Conservation (phyloP, 2,888 invertebrate genomes). For the Agonum fuliginosum region DNA sequence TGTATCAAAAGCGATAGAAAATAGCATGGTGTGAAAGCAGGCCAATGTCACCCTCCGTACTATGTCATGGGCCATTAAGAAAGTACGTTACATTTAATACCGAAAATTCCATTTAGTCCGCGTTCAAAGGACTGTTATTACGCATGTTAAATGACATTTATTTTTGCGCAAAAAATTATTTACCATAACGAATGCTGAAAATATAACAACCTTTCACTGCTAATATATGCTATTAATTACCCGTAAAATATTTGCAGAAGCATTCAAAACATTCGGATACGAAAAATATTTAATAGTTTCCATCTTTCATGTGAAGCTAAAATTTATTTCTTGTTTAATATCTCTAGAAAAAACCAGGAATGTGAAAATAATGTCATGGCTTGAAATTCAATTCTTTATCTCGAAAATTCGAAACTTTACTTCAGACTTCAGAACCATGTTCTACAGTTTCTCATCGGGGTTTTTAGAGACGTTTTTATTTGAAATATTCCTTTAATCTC, state of each 20-base stretch:
- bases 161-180: background rate
- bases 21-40: no score
- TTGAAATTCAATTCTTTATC: conserved; percentile 12
- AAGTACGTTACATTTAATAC: background rate
- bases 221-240: background rate
- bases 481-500: conserved; percentile 23
- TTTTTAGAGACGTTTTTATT: conserved; percentile 14
- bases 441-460: background rate
- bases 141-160: background rate
- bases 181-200: background rate
- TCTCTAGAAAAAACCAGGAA: conserved; percentile 16
- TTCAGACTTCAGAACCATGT: no score
- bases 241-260: background rate
- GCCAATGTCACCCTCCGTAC: background rate
- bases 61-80: conserved; percentile 8
- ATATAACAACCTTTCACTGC: background rate
- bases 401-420: conserved; percentile 7
- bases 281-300: no score
- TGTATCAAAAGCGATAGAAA: no score
- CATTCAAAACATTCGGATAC: no score
- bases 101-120: background rate
- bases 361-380: conserved; percentile 16
- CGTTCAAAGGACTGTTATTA: background rate
- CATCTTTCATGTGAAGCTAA: background rate
- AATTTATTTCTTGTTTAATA: background rate